Base-by-base conservation (phyloP, 64 coral and sea anemone species). In the Catalaphyllia jardinei region DNA sequence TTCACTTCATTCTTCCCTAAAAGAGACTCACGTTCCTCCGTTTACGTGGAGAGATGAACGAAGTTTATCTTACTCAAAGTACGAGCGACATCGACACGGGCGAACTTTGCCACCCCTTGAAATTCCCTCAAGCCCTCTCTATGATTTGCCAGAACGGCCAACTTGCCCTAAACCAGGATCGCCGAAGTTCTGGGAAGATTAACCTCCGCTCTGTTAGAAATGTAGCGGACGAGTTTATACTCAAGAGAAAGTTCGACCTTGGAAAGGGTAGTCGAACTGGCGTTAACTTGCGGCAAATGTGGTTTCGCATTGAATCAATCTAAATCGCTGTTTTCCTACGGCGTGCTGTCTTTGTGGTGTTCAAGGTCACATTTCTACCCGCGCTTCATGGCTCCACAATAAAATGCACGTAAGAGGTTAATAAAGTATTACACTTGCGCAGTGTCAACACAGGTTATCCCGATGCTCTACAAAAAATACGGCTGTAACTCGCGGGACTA, bases 181-280 rank as follows among this genome's bases (percentile, higher is more conserved):
- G 27, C 95, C 95, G 42, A 89, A 80, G 46, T 52, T 87, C n/a
- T 96, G 77, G 77, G 83, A 79, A 67, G 95, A 96, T 71, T 94
- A 79, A 90, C 71, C 28, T 46, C 69, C 1, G 64, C 17, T 33
- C 12, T 77, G 10, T 52, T 62, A 28, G 72, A 87, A 81, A 63
- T 46, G 22, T 24, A 60, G 50, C 84, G 17, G 76, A 19, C 38
- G 31, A 65, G 29, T 64, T 35, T 35, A 35, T 24, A 15, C 2
- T 33, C 12, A 14, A 6, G 29, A 19, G 19, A 82, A 49, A 10
- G 38, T 29, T 19, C 17, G 31, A 35, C 18, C 60, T 51, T 7
- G 18, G 4, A 69, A 11, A 2, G n/a, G 33, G 22, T 11, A 11
- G 4, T 24, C 25, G 22, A 69, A 11, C 65, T n/a, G 25, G 25